These are phyloP conservation scores for Nemotelus pantherinus DNA, from an alignment of 2,888 invertebrate genomes.

Conservation along the genomic window DNA sequence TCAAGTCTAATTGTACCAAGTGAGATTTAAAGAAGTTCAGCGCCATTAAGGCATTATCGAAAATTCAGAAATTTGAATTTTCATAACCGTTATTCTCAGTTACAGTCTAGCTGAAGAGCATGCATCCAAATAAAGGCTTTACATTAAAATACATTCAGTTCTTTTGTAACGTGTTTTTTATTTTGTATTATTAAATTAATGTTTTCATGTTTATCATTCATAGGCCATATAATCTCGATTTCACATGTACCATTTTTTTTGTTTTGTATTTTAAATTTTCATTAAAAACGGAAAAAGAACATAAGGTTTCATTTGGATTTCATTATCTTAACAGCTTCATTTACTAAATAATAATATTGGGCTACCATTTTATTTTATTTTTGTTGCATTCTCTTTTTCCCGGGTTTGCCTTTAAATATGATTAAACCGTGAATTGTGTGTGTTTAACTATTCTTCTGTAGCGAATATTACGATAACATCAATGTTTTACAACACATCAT, in stretches of 20 bases:
- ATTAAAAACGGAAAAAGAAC: slow-evolving; percentile 29
- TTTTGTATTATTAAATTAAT: slow-evolving; percentile 42
- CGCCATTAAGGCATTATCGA: too few species aligned
- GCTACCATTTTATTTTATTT: not conserved
- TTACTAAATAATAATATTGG: not conserved
- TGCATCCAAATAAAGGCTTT: too few species aligned
- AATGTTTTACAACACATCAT: slow-evolving; percentile 29
- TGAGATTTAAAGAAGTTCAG: too few species aligned
- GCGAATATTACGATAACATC: slow-evolving; percentile 34
- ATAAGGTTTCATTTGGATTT: slow-evolving; percentile 18
- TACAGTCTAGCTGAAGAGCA: too few species aligned
- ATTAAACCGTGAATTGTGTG: slow-evolving; percentile 22
- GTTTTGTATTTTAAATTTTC: slow-evolving; percentile 1
- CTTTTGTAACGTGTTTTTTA: slow-evolving; percentile 32
- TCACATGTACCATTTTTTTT: slow-evolving; percentile 15
- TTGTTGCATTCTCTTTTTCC: slow-evolving; percentile 24
- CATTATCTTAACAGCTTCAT: slow-evolving; percentile 19
- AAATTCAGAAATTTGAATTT: too few species aligned
- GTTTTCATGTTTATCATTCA: slow-evolving; percentile 20
- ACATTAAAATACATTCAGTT: not conserved
- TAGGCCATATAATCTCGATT: slow-evolving; percentile 43
- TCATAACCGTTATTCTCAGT: too few species aligned
- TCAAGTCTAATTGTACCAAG: too few species aligned
- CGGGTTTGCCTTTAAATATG: not conserved
- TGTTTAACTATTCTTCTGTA: not conserved